Evolutionary conservation across 64 coral and sea anemone genomes (phyloP).

Genomic region (Acropora tenuis): DNA sequence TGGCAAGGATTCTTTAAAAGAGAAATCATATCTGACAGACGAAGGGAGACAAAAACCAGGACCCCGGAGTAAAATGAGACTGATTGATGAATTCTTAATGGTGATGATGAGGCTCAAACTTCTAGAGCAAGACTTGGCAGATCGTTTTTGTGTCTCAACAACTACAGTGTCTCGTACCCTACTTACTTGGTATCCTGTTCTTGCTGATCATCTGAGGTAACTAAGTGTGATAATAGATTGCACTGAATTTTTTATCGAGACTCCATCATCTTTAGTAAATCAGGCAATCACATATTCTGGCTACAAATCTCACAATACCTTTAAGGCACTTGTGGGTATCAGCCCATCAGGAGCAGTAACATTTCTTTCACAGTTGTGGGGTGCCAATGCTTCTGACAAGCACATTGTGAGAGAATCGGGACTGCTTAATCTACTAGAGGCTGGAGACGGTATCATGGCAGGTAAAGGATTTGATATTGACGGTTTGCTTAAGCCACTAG

Average conservation of each 20-base stretch:
- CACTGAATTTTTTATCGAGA: constrained; percentile 43
- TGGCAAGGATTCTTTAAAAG: constrained; percentile 50
- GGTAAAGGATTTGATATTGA: no score
- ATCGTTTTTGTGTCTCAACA: constrained; percentile 54
- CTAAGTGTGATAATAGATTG: constrained; percentile 54
- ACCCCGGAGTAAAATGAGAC: constrained; percentile 37
- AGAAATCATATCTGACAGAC: constrained; percentile 32
- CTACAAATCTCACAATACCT: constrained; percentile 45
- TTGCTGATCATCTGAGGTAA: constrained; percentile 53
- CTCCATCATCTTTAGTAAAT: constrained; percentile 34
- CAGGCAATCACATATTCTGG: constrained; percentile 33
- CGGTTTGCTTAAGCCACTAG: background rate
- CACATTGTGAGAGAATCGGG: constrained; percentile 43
- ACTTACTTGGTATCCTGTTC: constrained; percentile 48
- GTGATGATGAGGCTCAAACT: constrained; percentile 57
- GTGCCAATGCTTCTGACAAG: constrained; percentile 51
- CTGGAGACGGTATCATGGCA: no score
- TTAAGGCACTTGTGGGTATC: constrained; percentile 15
- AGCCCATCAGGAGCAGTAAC: constrained; percentile 43
- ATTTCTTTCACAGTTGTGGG: constrained; percentile 36
- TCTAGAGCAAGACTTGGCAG: constrained; percentile 56
- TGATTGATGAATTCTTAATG: constrained; percentile 52
- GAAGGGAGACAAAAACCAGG: constrained; percentile 43
- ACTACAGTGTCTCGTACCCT: constrained; percentile 30
- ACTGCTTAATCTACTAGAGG: background rate